A percentile compares a stretch with the other conserved stretches of the same genome.
These are phyloP conservation scores for Euzophera pinguis DNA, from an alignment of 2,888 invertebrate genomes.

Conservation along the genomic window DNA sequence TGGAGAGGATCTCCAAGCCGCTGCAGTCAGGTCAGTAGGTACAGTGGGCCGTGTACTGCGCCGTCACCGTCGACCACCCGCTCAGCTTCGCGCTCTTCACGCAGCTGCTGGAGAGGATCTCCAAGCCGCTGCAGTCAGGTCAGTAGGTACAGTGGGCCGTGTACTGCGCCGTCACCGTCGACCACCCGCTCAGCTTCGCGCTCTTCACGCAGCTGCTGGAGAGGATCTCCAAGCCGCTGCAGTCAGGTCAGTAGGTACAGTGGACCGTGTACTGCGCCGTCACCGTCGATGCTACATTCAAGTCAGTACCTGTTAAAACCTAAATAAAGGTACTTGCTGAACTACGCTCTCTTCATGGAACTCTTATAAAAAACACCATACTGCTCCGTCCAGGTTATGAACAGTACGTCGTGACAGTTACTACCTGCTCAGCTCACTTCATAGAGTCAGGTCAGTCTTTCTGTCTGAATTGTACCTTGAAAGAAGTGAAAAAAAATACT, in stretches of 20 bases:
- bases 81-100: slow-evolving; percentile 89
- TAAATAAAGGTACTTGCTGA: too few species aligned
- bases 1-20: too few species aligned
- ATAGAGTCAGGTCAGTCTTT: too few species aligned
- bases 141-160: slow-evolving; percentile 90
- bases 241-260: slow-evolving; percentile 85
- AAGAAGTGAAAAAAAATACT: too few species aligned
- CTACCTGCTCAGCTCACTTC: too few species aligned
- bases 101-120: slow-evolving; percentile 85
- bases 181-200: slow-evolving; percentile 84
- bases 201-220: slow-evolving; percentile 88
- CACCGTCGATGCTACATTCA: too few species aligned
- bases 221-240: slow-evolving; percentile 84
- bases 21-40: slow-evolving; percentile 63
- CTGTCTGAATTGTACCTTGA: too few species aligned
- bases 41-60: slow-evolving; percentile 89
- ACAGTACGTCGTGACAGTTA: too few species aligned
- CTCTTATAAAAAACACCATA: too few species aligned
- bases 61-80: slow-evolving; percentile 81
- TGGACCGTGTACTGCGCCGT: slow-evolving; percentile 90
- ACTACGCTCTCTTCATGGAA: too few species aligned
- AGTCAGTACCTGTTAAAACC: too few species aligned
- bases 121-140: slow-evolving; percentile 83
- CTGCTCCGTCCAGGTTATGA: too few species aligned
- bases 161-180: slow-evolving; percentile 82